A percentile compares a stretch with the other conserved stretches of the same genome.
phyloP scores from a whole-genome alignment of 2,797 vertebrate species.

The Lacerta agilis region DNA sequence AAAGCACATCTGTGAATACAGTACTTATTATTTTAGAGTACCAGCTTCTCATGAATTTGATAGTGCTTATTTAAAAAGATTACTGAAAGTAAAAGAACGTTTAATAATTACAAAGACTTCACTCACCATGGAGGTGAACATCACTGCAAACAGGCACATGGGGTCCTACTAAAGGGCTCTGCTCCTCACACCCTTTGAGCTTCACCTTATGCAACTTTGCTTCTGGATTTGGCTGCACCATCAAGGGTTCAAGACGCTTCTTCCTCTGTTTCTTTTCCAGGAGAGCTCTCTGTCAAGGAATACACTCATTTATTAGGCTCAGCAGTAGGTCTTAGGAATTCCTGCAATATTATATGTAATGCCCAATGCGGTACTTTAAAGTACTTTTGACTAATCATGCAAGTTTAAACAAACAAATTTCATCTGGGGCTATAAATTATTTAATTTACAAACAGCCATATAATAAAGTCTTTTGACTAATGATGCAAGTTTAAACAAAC shows the following conservation, averaged over 20 bases:
- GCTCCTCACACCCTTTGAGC: slow-evolving; percentile 84
- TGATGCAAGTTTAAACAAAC: too few relatives aligned
- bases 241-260: slow-evolving; percentile 91
- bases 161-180: slow-evolving; percentile 87
- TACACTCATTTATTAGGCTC: background rate
- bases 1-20: background rate
- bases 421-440: too few relatives aligned
- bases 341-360: background rate
- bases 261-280: slow-evolving; percentile 93
- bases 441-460: too few relatives aligned
- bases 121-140: slow-evolving; percentile 86
- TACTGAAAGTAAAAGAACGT: background rate
- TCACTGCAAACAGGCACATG: slow-evolving; percentile 71
- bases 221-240: slow-evolving; percentile 95
- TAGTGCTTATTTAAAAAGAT: background rate
- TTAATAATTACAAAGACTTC: background rate
- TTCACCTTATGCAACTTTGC: slow-evolving; percentile 81
- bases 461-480: too few relatives aligned
- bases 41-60: background rate
- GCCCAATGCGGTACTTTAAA: background rate
- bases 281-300: slow-evolving; percentile 84
- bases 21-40: too few relatives aligned
- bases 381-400: too few relatives aligned
- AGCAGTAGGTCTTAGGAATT: background rate
- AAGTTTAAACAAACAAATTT: too few relatives aligned